Conservation (phyloP, 2,888 invertebrate genomes). For the Drosophila mettleri region DNA sequence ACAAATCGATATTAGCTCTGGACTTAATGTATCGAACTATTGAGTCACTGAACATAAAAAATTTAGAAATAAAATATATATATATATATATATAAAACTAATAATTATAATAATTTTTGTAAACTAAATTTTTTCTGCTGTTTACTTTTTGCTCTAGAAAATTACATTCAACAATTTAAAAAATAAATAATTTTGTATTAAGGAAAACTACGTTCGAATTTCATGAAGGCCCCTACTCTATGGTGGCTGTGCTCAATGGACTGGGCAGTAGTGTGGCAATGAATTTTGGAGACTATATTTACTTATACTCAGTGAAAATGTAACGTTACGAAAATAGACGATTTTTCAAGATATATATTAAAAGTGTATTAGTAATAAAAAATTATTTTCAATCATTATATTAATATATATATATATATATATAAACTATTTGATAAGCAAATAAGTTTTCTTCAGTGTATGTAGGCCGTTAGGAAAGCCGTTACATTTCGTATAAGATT, state of each 20-base stretch:
- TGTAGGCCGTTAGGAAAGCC: slow-evolving; percentile 14
- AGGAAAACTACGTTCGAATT: not conserved
- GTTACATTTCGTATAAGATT: slow-evolving; percentile 27
- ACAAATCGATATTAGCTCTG: not conserved
- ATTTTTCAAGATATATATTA: not conserved
- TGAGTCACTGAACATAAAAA: not conserved
- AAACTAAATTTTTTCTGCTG: too few species aligned
- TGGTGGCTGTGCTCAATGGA: not conserved
- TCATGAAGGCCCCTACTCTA: not conserved
- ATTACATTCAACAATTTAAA: not conserved
- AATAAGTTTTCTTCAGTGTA: not conserved
- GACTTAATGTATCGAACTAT: not conserved
- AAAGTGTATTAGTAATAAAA: not conserved
- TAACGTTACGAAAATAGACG: not conserved
- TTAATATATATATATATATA: not conserved
- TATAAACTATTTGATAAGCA: not conserved
- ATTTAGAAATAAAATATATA: not conserved
- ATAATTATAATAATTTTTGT: not conserved
- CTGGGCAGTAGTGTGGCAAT: not conserved
- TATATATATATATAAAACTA: not conserved
- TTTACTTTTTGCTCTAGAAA: too few species aligned
- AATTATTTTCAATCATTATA: too few species aligned
- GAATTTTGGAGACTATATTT: not conserved
- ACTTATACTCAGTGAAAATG: not conserved
- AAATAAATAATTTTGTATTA: not conserved